phyloP scores from a whole-genome alignment of 1,140 invertebrate genomes.

The Metaphire vulgaris region DNA sequence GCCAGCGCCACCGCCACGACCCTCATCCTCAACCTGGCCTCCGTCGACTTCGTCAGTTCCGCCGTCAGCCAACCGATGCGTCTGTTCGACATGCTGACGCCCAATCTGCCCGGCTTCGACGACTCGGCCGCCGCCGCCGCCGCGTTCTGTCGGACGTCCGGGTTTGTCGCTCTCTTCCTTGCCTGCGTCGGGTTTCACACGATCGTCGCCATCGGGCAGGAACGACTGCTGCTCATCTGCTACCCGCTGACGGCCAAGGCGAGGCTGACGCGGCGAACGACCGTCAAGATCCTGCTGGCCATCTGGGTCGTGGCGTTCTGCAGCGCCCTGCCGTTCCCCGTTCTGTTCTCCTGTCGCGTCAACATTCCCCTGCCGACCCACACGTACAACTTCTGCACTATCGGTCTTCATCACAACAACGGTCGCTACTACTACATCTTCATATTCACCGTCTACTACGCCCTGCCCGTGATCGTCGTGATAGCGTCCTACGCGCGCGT shows the following conservation, averaged over 20 bases:
- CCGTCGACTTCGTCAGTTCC: constrained; percentile 7
- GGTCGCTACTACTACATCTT: not conserved
- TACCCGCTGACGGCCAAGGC: constrained; percentile 23
- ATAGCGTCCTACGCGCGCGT: constrained; percentile 9
- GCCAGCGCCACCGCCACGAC: not conserved
- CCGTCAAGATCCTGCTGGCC: not conserved
- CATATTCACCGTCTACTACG: constrained; percentile 23
- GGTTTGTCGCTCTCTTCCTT: constrained; percentile 6
- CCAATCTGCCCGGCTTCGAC: not conserved
- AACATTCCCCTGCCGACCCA: not conserved
- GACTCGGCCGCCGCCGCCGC: not conserved
- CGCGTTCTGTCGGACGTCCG: constrained; percentile 1
- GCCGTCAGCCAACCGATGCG: not conserved
- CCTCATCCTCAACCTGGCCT: constrained; percentile 15
- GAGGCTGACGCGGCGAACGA: not conserved
- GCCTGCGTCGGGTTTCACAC: constrained; percentile 26
- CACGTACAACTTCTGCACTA: not conserved
- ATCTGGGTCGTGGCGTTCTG: constrained; percentile 21
- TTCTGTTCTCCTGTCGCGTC: not conserved
- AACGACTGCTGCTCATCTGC: constrained; percentile 26
- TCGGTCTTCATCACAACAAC: not conserved
- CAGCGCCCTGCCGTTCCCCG: constrained; percentile 13
- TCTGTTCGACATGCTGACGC: not conserved
- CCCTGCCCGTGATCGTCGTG: constrained; percentile 9
- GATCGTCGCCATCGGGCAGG: constrained; percentile 28